Base-by-base conservation (phyloP, 2,888 invertebrate genomes). In the Mythimna loreyi region DNA sequence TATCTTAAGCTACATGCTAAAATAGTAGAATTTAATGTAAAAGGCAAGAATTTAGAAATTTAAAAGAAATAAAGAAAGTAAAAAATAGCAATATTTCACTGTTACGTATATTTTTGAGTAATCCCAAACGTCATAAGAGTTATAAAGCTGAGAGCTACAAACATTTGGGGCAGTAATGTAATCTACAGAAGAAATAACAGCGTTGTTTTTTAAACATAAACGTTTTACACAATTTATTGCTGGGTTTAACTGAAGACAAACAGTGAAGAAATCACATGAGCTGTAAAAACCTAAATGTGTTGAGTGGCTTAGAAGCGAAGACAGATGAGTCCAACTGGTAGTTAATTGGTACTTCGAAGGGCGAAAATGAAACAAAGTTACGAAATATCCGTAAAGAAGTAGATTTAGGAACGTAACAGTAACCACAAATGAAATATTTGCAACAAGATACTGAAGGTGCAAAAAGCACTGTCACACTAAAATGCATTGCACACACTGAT, bases 211-310 rank as follows among this genome's bases (percentile, higher is more conserved):
- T 1, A 66, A 62, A 62, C 72, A 25, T 16, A 0, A 58, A 62
- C n/a, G 59, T 77, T 57, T 67, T n/a, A 63, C 40, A 40, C n/a
- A 66, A 70, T 75, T 78, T 60, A 72, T 67, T 36, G 59, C 55
- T 28, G 52, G 49, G 57, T 58, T 75, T 75, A 55, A 59, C 40
- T 64, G 53, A 61, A 67, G 30, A 68, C 61, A 78, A 75, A 68
- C 64, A 43, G 40, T 61, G 16, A 64, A 28, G 33, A 70, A 62
- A 63, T 74, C 52, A 60, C 33, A 62, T 25, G 52, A 47, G 61
- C 59, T 52, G 25, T 78, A 53, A 78, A 74, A 55, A 59, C 62
- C 36, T 64, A 49, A 72, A 72, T 53, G 23, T 57, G 30, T 64
- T 60, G 68, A 69, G 40, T 59, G 47, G 6, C 9, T 49, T 59